phyloP scores from a whole-genome alignment of 1,140 invertebrate genomes.

The Drosophila baimaii region DNA sequence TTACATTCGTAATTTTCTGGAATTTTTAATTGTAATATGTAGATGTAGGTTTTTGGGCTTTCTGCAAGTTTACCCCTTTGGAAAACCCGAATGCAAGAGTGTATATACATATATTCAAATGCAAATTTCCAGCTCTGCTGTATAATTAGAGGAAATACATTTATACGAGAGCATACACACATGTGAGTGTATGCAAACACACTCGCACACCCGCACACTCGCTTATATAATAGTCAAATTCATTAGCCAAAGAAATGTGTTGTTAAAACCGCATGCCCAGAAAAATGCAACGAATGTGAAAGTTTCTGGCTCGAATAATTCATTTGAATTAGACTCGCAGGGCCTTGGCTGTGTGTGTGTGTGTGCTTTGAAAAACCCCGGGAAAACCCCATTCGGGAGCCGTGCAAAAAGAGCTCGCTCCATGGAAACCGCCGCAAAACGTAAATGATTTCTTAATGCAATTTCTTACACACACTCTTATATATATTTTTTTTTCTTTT shows the following conservation, averaged over 20 bases:
- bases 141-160: conserved; percentile 65
- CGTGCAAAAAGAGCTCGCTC: background rate
- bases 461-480: conserved; percentile 51
- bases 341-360: conserved; percentile 1
- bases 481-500: conserved; percentile 12
- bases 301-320: conserved; percentile 69
- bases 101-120: conserved; percentile 45
- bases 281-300: conserved; percentile 43
- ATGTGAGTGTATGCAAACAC: conserved; percentile 2
- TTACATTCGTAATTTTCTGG: conserved; percentile 50
- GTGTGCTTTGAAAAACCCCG: conserved; percentile 14
- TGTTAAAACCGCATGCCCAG: conserved; percentile 25
- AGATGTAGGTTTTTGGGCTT: conserved; percentile 5
- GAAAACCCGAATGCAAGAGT: conserved; percentile 1
- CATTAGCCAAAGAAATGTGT: conserved; percentile 43
- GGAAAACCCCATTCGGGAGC: background rate
- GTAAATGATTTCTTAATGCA: conserved; percentile 80
- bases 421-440: conserved; percentile 10
- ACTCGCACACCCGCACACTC: conserved; percentile 3
- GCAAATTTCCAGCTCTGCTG: conserved; percentile 57
- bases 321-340: conserved; percentile 71
- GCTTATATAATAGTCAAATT: conserved; percentile 44
- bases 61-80: conserved; percentile 2
- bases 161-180: conserved; percentile 35
- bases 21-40: conserved; percentile 49